Conservation (phyloP, 2,888 invertebrate genomes). For the Cabera pusaria region DNA sequence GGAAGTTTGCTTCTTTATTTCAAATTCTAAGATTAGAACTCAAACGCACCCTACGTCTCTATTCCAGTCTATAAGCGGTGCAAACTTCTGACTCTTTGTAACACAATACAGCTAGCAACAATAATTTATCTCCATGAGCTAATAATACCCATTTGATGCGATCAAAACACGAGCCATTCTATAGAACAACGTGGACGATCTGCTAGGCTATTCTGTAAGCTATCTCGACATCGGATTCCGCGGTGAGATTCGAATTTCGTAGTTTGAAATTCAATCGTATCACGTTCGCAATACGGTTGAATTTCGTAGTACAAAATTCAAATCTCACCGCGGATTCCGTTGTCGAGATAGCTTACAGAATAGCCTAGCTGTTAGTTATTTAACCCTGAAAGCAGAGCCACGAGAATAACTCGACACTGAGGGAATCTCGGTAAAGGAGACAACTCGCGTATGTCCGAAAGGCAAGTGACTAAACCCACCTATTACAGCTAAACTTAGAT, state of each 20-base stretch:
- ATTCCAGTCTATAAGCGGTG: background rate
- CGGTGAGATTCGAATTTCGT: too few relatives aligned
- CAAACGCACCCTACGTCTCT: too few relatives aligned
- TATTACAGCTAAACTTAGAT: slow-evolving; percentile 29
- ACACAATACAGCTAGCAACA: slow-evolving; percentile 34
- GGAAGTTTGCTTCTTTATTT: too few relatives aligned
- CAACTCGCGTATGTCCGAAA: slow-evolving; percentile 40
- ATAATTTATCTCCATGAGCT: slow-evolving; percentile 54
- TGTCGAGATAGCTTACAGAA: slow-evolving; percentile 52
- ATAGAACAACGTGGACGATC: slow-evolving; percentile 54
- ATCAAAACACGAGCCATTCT: slow-evolving; percentile 53
- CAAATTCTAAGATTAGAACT: too few relatives aligned
- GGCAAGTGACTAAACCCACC: slow-evolving; percentile 29
- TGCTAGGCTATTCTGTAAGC: too few relatives aligned
- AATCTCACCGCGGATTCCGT: too few relatives aligned
- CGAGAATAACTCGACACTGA: slow-evolving; percentile 66
- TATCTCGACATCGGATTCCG: too few relatives aligned
- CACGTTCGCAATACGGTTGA: too few relatives aligned
- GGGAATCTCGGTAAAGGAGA: slow-evolving; percentile 57
- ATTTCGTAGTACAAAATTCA: too few relatives aligned
- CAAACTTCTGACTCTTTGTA: slow-evolving; percentile 21
- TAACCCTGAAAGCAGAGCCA: slow-evolving; percentile 73
- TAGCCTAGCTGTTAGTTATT: slow-evolving; percentile 64
- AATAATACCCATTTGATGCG: slow-evolving; percentile 52
- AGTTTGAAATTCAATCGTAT: too few relatives aligned